Evolutionary conservation across 2,113 vertebrate genomes (phyloP), one percentile per base, ranked within the genome.

Genomic region (Entomyzon cyanotis): DNA sequence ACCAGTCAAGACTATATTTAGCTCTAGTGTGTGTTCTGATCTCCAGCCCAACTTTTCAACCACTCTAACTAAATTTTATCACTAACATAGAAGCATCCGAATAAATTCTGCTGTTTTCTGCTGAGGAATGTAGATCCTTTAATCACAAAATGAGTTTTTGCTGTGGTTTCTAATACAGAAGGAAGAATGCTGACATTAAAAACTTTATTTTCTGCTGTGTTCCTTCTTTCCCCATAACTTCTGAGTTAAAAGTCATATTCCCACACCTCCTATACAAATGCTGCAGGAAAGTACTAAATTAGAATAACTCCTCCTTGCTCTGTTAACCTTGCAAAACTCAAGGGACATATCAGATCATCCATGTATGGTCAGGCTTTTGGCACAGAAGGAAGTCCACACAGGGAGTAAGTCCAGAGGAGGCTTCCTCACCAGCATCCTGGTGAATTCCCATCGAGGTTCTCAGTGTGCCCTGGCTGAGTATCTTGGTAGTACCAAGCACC

Each of bases 341-440:
- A 63, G 83, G 79, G 86, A 78, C 10, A 0, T n/a, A n/a, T 11
- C 42, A 20, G 20, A 44, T 70, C 64, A 16, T 78, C 64, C 56
- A n/a, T 55, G 33, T 93, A 31, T 80, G 85, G 85, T 83, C 94
- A 89, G 82, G 56, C 78, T 93, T 68, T 70, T 77, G 85, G 64
- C 85, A 93, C 33, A 63, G 46, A 30, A 60, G 68, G 50, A 84
- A 77, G 67, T 84, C 7, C 64, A 58, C 68, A 23, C 1, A 55
- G 75, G 39, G 63, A 74, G 30, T 39, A 35, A 63, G 55, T 77
- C 55, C 59, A 33, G 63, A 79, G 56, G 76, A 44, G 50, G 35
- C 42, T 74, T 33, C 39, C 52, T 91, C 7, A 2, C 4, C 10
- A 25, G 44, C 13, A 20, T 56, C 78, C 44, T 60, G 71, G n/a